Evolutionary conservation across 2,797 vertebrate genomes (phyloP).

Genomic region (Dromococcyx pavoninus): DNA sequence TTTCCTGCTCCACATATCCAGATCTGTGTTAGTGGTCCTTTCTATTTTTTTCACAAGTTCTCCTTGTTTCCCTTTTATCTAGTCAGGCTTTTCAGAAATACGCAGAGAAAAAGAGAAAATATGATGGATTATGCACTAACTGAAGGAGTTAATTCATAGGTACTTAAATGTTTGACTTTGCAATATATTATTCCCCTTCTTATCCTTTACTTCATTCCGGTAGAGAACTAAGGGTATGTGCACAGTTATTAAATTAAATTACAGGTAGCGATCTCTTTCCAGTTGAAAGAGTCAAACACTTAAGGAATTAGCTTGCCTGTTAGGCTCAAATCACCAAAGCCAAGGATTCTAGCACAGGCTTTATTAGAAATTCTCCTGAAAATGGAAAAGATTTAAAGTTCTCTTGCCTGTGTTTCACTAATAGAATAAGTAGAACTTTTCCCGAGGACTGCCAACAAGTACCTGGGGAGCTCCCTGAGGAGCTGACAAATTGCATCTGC

Average conservation of each 20-base stretch:
- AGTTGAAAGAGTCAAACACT: conserved; percentile 1
- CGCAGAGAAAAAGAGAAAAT: neutral
- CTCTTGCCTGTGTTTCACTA: neutral
- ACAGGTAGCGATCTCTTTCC: conserved; percentile 24
- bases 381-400: neutral
- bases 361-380: neutral
- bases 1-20: neutral
- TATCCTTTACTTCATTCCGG: neutral
- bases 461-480: neutral
- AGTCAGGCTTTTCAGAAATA: neutral
- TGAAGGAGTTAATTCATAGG: conserved; percentile 24
- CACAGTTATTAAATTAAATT: conserved; percentile 7
- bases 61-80: neutral
- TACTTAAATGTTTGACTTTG: conserved; percentile 8
- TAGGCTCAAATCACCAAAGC: neutral
- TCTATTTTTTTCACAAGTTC: neutral
- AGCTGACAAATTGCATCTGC: neutral
- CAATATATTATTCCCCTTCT: conserved; percentile 12
- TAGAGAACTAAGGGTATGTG: neutral
- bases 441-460: neutral
- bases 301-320: neutral
- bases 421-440: neutral
- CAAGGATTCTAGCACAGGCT: neutral
- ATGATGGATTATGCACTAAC: neutral
- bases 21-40: neutral